Conservation (phyloP, 2,113 vertebrate genomes). For the Osmerus eperlanus region DNA sequence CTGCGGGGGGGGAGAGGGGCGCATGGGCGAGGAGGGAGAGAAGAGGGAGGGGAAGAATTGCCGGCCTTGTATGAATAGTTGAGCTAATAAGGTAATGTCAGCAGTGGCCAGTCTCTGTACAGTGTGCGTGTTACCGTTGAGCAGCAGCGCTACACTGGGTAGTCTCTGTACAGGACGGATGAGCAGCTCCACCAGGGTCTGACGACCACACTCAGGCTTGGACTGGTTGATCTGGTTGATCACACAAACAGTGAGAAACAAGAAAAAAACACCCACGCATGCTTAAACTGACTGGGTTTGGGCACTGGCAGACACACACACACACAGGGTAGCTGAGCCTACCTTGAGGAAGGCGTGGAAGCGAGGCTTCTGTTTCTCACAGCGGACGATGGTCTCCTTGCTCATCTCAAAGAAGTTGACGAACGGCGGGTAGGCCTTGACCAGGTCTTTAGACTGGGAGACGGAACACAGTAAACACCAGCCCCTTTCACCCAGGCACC, state of each 20-base stretch:
- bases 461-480: background rate
- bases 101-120: background rate
- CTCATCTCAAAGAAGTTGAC: constrained; percentile 99
- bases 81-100: constrained; percentile 6
- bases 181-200: constrained; percentile 90
- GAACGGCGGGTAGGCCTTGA: constrained; percentile 94
- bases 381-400: constrained; percentile 92
- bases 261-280: background rate
- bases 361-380: constrained; percentile 94
- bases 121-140: constrained; percentile 80
- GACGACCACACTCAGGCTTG: constrained; percentile 94
- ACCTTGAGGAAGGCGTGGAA: constrained; percentile 99
- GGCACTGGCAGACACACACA: background rate
- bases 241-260: background rate
- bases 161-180: constrained; percentile 96
- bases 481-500: too few relatives aligned
- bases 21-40: background rate
- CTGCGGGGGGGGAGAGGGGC: constrained; percentile 57
- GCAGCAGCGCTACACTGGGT: constrained; percentile 89
- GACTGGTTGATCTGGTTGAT: constrained; percentile 87
- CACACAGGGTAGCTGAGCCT: constrained; percentile 11
- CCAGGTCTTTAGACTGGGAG: constrained; percentile 88
- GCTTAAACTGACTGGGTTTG: background rate
- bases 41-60: background rate
- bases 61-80: background rate